These are phyloP conservation scores for Poeciliopsis prolifica DNA, from an alignment of 2,113 vertebrate species.

Conservation along the genomic window DNA sequence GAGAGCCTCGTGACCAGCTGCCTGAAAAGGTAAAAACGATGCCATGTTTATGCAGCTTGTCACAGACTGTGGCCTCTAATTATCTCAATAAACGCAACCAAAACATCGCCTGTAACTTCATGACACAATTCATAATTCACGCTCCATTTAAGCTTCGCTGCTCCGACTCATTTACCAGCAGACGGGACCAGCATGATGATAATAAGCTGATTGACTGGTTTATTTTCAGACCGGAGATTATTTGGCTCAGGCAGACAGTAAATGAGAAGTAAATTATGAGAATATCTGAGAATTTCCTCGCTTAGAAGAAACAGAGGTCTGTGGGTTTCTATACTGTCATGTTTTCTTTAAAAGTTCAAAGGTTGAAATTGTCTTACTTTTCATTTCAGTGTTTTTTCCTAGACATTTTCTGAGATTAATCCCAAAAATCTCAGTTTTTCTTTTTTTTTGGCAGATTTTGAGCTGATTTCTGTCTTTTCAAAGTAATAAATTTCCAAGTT, in stretches of 20 bases:
- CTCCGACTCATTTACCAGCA: conserved; percentile 29
- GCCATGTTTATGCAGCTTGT: conserved; percentile 21
- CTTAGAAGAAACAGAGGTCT: background rate
- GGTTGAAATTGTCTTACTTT: no score
- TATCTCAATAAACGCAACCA: conserved; percentile 2
- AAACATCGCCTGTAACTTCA: conserved; percentile 18
- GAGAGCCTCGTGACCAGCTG: conserved; percentile 14
- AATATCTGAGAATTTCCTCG: background rate
- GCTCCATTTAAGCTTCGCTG: conserved; percentile 24
- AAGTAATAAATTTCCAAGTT: no score
- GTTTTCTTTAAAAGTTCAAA: no score
- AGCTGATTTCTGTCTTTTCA: no score
- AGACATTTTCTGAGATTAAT: no score
- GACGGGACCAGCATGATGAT: conserved; percentile 17
- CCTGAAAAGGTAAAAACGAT: background rate
- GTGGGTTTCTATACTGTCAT: no score
- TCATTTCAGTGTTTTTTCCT: no score
- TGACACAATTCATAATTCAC: conserved; percentile 37
- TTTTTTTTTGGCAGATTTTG: no score
- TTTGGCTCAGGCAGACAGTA: conserved; percentile 2
- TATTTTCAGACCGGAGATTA: conserved; percentile 3
- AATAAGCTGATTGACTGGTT: conserved; percentile 41
- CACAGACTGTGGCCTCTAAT: conserved; percentile 23
- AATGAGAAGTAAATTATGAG: background rate
- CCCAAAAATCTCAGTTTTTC: no score